Conservation (phyloP, 2,888 invertebrate species). For the Luperina testacea region DNA sequence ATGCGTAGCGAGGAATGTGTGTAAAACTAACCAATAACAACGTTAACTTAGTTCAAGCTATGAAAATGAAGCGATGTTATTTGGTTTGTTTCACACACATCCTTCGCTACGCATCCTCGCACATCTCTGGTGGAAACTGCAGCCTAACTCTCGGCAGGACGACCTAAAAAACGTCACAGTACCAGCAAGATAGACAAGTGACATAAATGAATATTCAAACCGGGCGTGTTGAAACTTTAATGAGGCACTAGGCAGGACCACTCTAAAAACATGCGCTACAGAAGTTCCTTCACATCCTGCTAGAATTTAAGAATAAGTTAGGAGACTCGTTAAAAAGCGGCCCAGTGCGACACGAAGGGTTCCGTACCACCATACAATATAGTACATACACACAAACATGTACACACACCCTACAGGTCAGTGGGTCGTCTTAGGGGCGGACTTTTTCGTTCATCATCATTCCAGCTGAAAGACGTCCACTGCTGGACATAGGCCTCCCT, state of each 20-base stretch:
- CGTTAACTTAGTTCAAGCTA: no score
- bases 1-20: no score
- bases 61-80: no score
- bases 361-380: no score
- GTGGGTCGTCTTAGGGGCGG: no score
- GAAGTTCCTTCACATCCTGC: slow-evolving; percentile 8
- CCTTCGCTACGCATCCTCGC: no score
- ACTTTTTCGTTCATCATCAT: neutral
- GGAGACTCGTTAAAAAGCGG: neutral
- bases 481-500: neutral
- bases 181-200: slow-evolving; percentile 59
- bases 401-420: no score
- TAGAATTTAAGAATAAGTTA: slow-evolving; percentile 5
- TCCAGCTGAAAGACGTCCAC: neutral
- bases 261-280: slow-evolving; percentile 32
- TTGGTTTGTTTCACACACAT: no score
- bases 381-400: no score
- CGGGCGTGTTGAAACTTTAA: slow-evolving; percentile 70
- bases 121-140: no score
- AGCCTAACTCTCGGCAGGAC: neutral
- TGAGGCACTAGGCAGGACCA: slow-evolving; percentile 59
- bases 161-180: slow-evolving; percentile 1
- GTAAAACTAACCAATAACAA: no score
- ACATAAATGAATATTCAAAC: slow-evolving; percentile 73
- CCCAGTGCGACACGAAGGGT: neutral